Evolutionary conservation across 2,888 invertebrate species (phyloP).

Genomic region (Globia sparganii): DNA sequence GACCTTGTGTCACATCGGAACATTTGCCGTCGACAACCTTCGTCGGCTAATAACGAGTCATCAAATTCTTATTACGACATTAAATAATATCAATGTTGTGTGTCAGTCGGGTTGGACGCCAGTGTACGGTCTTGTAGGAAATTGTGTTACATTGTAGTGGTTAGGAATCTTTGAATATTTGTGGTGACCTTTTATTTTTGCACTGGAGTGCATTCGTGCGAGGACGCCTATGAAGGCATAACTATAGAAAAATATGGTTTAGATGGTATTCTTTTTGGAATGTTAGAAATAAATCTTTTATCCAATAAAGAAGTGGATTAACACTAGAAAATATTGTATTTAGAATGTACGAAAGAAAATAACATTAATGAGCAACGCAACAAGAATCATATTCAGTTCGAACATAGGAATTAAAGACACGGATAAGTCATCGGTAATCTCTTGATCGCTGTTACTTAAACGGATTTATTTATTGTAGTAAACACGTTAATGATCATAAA

Average conservation of each 20-base stretch:
- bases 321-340: no score
- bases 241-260: neutral
- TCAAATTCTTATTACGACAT: conserved; percentile 83
- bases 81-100: conserved; percentile 71
- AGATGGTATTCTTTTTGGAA: neutral
- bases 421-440: neutral
- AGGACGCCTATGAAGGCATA: neutral
- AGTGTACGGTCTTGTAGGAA: conserved; percentile 49
- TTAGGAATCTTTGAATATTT: conserved; percentile 31
- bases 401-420: neutral
- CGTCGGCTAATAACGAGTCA: conserved; percentile 78
- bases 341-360: neutral
- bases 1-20: conserved; percentile 69
- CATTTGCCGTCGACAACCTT: conserved; percentile 67
- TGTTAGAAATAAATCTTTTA: neutral
- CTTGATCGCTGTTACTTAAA: neutral
- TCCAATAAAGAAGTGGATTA: neutral
- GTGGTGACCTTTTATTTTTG: conserved; percentile 42
- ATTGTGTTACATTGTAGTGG: conserved; percentile 32
- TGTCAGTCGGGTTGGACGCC: conserved; percentile 53
- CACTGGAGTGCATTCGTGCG: conserved; percentile 13
- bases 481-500: conserved; percentile 1
- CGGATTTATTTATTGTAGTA: neutral
- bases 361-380: neutral
- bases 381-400: neutral